phyloP scores from a whole-genome alignment of 1,140 invertebrate genomes.

The Drosophila dunni region DNA sequence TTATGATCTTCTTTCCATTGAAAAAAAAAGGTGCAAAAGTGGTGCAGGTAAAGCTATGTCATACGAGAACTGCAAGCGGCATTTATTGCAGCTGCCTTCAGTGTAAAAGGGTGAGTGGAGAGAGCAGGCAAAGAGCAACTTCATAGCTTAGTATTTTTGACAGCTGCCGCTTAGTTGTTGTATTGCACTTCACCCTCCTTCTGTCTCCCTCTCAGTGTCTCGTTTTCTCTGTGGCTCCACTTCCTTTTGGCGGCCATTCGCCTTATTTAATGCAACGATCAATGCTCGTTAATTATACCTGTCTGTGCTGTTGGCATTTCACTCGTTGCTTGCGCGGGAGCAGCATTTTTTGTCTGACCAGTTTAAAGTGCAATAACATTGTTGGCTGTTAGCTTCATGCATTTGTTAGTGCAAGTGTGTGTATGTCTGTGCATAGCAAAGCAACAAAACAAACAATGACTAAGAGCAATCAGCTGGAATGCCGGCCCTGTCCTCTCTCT shows the following conservation, averaged over 20 bases:
- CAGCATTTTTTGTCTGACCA: slow-evolving; percentile 10
- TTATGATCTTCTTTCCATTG: slow-evolving; percentile 52
- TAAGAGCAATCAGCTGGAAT: slow-evolving; percentile 34
- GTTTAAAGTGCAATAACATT: slow-evolving; percentile 47
- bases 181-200: neutral
- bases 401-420: slow-evolving; percentile 3
- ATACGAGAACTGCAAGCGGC: slow-evolving; percentile 25
- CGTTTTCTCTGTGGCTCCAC: slow-evolving; percentile 15
- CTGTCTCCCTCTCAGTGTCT: neutral
- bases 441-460: slow-evolving; percentile 10
- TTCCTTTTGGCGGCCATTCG: slow-evolving; percentile 42
- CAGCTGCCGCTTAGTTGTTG: slow-evolving; percentile 31
- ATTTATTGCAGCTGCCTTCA: slow-evolving; percentile 27
- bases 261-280: slow-evolving; percentile 20
- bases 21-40: slow-evolving; percentile 33
- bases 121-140: neutral
- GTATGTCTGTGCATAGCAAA: neutral
- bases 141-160: neutral
- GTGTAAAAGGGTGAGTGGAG: neutral
- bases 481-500: slow-evolving; percentile 26
- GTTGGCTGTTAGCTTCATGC: neutral
- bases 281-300: slow-evolving; percentile 28
- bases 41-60: slow-evolving; percentile 20
- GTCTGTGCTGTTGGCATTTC: slow-evolving; percentile 10
- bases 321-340: slow-evolving; percentile 9